phyloP scores from a whole-genome alignment of 2,797 vertebrate genomes.

The Enteromius treurensis region DNA sequence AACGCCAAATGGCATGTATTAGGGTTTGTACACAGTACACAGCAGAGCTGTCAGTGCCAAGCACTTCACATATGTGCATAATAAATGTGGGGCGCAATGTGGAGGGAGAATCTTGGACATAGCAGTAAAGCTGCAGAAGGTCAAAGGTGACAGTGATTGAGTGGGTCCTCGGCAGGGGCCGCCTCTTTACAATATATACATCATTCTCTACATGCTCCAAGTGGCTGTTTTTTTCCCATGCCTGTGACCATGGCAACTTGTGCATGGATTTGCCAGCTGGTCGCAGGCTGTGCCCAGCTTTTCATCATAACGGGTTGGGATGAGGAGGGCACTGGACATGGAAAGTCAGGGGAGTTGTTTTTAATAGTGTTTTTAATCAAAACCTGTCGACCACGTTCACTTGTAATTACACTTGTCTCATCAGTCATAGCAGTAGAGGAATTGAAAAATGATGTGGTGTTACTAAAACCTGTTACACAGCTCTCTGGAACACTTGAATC shows the following conservation, averaged over 20 bases:
- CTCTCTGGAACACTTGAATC: not conserved
- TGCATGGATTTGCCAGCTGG: slow-evolving; percentile 40
- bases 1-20: slow-evolving; percentile 39
- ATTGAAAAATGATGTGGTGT: slow-evolving; percentile 5
- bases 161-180: slow-evolving; percentile 65
- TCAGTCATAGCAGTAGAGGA: slow-evolving; percentile 50
- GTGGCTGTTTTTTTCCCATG: slow-evolving; percentile 55
- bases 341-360: slow-evolving; percentile 16
- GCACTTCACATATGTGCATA: slow-evolving; percentile 41
- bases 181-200: slow-evolving; percentile 65
- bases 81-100: slow-evolving; percentile 43
- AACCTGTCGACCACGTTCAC: slow-evolving; percentile 27
- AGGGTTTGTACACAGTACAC: slow-evolving; percentile 14
- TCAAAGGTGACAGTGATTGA: slow-evolving; percentile 77
- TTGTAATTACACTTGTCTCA: slow-evolving; percentile 28
- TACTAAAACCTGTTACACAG: slow-evolving; percentile 4
- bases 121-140: slow-evolving; percentile 67
- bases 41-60: slow-evolving; percentile 40
- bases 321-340: slow-evolving; percentile 37
- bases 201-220: slow-evolving; percentile 68
- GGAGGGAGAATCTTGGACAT: slow-evolving; percentile 48
- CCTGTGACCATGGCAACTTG: slow-evolving; percentile 59
- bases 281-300: slow-evolving; percentile 36
- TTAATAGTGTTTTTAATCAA: slow-evolving; percentile 50
- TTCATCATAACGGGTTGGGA: slow-evolving; percentile 30